Evolutionary conservation across 2,113 vertebrate species (phyloP).

Genomic region (Spermophilus dauricus): DNA sequence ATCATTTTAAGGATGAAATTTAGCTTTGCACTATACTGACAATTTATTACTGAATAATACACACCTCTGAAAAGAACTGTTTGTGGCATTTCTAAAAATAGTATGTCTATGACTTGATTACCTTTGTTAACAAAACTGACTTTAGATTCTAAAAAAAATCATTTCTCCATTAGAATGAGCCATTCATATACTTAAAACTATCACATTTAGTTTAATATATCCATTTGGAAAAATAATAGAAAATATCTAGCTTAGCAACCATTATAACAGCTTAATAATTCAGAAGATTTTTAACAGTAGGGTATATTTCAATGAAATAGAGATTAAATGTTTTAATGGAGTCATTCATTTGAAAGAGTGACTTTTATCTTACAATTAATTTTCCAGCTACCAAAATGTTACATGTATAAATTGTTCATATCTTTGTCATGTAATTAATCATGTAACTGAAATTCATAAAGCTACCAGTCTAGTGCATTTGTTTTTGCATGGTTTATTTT

Average conservation of each 20-base stretch:
- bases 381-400: conserved; percentile 73
- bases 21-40: conserved; percentile 19
- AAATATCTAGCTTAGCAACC: conserved; percentile 65
- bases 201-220: conserved; percentile 58
- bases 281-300: conserved; percentile 65
- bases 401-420: conserved; percentile 76
- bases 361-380: conserved; percentile 78
- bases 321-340: conserved; percentile 74
- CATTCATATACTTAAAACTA: conserved; percentile 63
- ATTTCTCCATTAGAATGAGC: conserved; percentile 41
- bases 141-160: conserved; percentile 48
- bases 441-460: conserved; percentile 61
- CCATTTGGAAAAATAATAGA: conserved; percentile 67
- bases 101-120: conserved; percentile 57
- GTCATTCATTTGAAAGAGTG: conserved; percentile 75
- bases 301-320: conserved; percentile 69
- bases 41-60: conserved; percentile 59
- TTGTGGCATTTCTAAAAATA: conserved; percentile 46
- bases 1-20: conserved; percentile 47
- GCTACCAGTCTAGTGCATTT: conserved; percentile 23
- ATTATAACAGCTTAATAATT: conserved; percentile 73
- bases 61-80: conserved; percentile 51
- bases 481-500: conserved; percentile 50
- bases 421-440: conserved; percentile 79
- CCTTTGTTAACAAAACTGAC: conserved; percentile 49